Base-by-base conservation (phyloP, 2,113 vertebrate genomes). In the Suricata suricatta region DNA sequence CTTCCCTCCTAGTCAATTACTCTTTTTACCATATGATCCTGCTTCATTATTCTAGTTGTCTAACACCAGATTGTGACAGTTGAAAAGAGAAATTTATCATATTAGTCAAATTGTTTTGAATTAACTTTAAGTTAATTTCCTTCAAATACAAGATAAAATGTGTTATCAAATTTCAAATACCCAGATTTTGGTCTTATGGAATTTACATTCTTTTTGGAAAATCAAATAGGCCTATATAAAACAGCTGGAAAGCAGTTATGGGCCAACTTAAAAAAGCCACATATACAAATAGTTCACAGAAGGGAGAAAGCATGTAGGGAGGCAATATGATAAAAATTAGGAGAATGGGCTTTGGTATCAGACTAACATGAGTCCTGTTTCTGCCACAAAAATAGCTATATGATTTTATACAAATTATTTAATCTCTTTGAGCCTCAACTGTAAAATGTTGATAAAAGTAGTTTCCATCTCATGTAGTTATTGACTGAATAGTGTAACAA, bases 121-220 rank as follows among this genome's bases (percentile, higher is more conserved):
- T 60, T 60, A 60, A 88, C 54, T 87, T 92, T 84, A 88, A 93
- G 82, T 63, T 96, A 76, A 85, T 77, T 82, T 95, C 23, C 38
- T 64, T 95, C 52, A 90, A 85, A 79, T 87, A 13, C 44, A n/a
- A 93, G 68, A 41, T 95, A 95, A 96, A 90, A 76, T 93, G 50
- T 97, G 7, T 90, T 96, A 95, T 54, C 14, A 38, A 4, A 13
- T 83, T 92, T 90, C 71, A 92, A 35, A 92, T 33, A 72, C 25
- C 54, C 60, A 77, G 8, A 88, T 8, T 29, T n/a, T 95, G 44
- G 38, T 79, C 29, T 96, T n/a, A 27, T 66, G 27, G 41, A 81
- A 23, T 96, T 95, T 92, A 72, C 7, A 84, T 97, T 79, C 76
- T 88, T 44, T 94, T 83, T 95, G 29, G 44, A 89, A 95, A 11